A percentile compares a stretch with the other conserved stretches of the same genome.
Conservation (phyloP, 1,140 invertebrate genomes). For the Theocolax elegans region DNA sequence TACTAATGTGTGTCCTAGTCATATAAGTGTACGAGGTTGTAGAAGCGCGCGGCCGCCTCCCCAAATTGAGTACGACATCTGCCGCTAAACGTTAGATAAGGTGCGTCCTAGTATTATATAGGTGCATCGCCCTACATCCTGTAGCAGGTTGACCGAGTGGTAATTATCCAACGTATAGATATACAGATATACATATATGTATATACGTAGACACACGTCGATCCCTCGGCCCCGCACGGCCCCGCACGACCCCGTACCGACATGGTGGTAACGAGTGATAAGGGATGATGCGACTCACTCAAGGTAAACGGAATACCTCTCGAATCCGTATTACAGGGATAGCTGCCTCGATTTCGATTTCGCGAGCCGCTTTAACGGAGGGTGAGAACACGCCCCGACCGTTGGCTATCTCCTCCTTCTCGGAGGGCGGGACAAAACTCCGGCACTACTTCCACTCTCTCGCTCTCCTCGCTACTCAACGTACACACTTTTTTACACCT, state of each 20-base stretch:
- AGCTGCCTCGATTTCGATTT: too few species aligned
- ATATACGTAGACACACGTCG: too few species aligned
- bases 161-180: constrained; percentile 37
- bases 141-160: constrained; percentile 33
- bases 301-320: background rate
- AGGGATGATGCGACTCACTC: constrained; percentile 14
- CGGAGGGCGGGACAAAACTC: too few species aligned
- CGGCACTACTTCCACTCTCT: too few species aligned
- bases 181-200: too few species aligned
- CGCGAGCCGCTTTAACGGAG: background rate
- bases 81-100: constrained; percentile 45
- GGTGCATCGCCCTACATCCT: background rate
- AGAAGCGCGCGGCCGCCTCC: background rate
- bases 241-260: too few species aligned
- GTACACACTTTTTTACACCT: too few species aligned
- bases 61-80: constrained; percentile 38
- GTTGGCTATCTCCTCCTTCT: background rate
- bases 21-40: too few species aligned
- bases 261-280: constrained; percentile 41
- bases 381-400: constrained; percentile 5
- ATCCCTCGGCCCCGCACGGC: too few species aligned
- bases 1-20: too few species aligned
- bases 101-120: background rate
- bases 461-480: too few species aligned
- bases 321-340: background rate